Conservation (phyloP, 2,113 vertebrate species). For the Spheniscus mendiculus region DNA sequence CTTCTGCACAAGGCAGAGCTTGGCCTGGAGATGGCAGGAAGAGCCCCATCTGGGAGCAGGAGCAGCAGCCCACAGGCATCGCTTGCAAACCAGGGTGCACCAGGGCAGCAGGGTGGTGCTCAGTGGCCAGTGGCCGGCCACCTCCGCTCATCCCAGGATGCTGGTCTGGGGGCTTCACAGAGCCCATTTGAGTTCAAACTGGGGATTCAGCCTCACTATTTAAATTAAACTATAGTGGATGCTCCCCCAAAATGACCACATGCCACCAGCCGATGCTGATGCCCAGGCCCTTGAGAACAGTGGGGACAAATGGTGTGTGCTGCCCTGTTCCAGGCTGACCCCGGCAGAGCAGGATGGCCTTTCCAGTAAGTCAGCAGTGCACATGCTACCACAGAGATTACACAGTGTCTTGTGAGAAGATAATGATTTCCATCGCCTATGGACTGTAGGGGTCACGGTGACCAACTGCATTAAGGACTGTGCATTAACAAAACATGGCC, state of each 20-base stretch:
- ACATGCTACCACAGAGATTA: background rate
- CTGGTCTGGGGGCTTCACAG: background rate
- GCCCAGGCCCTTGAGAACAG: background rate
- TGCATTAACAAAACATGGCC: background rate
- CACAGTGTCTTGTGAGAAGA: background rate
- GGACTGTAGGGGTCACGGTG: accelerated
- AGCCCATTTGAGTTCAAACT: background rate
- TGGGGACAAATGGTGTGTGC: background rate
- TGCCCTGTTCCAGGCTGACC: background rate
- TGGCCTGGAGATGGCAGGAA: background rate
- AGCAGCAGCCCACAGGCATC: background rate
- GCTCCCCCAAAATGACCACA: background rate
- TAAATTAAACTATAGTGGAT: background rate
- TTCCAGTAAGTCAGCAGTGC: background rate
- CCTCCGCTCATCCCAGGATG: background rate
- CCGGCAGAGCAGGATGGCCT: background rate
- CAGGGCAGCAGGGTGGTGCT: background rate
- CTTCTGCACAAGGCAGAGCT: background rate
- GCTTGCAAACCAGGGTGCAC: background rate
- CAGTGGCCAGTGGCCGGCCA: background rate
- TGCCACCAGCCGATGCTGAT: no score
- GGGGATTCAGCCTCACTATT: background rate
- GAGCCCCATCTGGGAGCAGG: background rate
- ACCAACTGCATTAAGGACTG: background rate
- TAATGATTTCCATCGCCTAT: background rate